Evolutionary conservation across 2,888 invertebrate genomes (phyloP), one percentile per base, ranked within the genome.

Genomic region (Stegophylla sp.): DNA sequence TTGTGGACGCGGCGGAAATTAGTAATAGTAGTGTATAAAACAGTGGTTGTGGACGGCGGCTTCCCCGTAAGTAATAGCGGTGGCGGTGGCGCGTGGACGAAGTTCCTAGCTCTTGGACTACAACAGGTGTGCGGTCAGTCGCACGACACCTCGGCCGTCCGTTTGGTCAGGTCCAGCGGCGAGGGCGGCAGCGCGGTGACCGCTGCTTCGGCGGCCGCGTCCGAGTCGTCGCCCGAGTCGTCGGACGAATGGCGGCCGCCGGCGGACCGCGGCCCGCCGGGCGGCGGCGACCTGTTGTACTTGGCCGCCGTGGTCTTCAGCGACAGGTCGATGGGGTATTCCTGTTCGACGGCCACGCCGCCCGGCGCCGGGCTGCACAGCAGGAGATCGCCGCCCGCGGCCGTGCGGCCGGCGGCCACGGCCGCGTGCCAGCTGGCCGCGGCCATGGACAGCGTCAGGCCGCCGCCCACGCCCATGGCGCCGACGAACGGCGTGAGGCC

Each of bases 251-350:
- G 63, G 17, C 67, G 69, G 7, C 59, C 41, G 13, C 67, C 69
- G 59, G 69, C 74, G 7, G 77, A 59, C 9, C 48, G 59, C 5
- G 77, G 59, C 28, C 61, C 45, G 23, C 9, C 56, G 3, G 59
- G 77, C 17, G 45, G 26, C 43, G 77, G 77, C 48, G 77, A 69
- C 28, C 77, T 45, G 69, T 67, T 48, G 73, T 64, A 72, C 61
- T 72, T 81, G 66, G 69, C 61, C 12, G 76, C 53, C 71, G 69
- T 48, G n/a, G 82, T 85, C 51, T 87, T 85, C 12, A 88, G 84
- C 82, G 87, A 87, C n/a, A 88, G 85, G 83, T 88, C 88, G 77
- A 88, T 88, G 23, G 88, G 88, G 71, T 87, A 86, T 64, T 89
- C 88, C 84, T 89, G 89, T 63, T 87, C 87, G 34, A 86, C 85